Evolutionary conservation across 2,888 invertebrate species (phyloP).

Genomic region (Encarsia formosa): DNA sequence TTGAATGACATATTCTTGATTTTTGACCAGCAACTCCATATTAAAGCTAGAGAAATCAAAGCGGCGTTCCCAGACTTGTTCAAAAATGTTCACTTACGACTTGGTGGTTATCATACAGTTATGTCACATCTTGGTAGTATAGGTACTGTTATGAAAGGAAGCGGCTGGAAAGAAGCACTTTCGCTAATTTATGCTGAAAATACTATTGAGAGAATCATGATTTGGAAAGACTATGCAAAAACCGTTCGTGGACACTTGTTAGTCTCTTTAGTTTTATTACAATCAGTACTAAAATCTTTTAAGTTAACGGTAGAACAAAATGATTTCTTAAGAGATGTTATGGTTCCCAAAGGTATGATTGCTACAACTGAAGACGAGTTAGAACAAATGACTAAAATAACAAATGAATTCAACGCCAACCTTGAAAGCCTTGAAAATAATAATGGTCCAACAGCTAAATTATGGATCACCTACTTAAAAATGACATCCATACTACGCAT

Average conservation of each 20-base stretch:
- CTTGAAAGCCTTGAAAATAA: background rate
- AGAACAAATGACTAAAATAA: background rate
- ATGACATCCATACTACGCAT: constrained; percentile 19
- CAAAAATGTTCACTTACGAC: background rate
- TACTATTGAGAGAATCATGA: background rate
- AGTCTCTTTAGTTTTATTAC: background rate
- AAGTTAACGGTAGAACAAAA: background rate
- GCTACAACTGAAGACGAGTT: background rate
- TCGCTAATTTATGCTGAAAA: background rate
- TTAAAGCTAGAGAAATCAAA: background rate
- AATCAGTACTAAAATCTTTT: background rate
- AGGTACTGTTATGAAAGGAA: background rate
- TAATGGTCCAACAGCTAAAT: constrained; percentile 12
- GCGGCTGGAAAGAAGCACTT: background rate
- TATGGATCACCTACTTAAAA: constrained; percentile 26
- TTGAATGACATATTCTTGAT: background rate
- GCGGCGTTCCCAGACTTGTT: background rate
- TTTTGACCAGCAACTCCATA: background rate
- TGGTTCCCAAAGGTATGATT: background rate
- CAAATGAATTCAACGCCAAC: background rate
- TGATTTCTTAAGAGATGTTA: background rate
- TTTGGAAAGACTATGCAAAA: background rate
- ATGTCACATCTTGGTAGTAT: background rate
- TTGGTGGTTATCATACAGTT: background rate
- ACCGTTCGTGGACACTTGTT: background rate